phyloP scores from a whole-genome alignment of 2,113 vertebrate species.

The Tangachromis dhanisi region DNA sequence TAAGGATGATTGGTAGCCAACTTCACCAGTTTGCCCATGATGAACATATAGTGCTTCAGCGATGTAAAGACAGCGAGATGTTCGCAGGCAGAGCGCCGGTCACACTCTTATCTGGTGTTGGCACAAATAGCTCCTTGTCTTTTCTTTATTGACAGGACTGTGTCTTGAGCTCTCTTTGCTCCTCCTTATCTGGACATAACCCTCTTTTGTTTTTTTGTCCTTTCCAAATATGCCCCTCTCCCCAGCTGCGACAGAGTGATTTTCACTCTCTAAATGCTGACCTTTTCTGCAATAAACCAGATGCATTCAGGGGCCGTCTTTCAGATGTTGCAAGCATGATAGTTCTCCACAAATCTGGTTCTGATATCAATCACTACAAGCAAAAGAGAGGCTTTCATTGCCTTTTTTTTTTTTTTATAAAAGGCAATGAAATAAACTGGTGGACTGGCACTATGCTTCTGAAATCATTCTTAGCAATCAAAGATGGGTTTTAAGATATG shows the following conservation, averaged over 20 bases:
- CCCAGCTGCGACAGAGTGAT: constrained; percentile 62
- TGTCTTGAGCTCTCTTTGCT: background rate
- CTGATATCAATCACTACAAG: constrained; percentile 41
- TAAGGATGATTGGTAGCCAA: constrained; percentile 43
- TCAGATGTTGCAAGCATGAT: constrained; percentile 53
- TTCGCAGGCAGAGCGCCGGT: background rate
- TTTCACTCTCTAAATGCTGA: constrained; percentile 58
- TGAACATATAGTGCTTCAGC: background rate
- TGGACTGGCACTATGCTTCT: background rate
- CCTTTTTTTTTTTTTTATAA: background rate
- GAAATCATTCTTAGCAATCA: constrained; percentile 26
- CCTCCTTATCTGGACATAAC: background rate
- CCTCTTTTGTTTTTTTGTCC: background rate
- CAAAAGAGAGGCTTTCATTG: background rate
- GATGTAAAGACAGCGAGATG: constrained; percentile 4
- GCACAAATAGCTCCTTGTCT: background rate
- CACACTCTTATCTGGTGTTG: constrained; percentile 7
- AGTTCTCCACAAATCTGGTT: constrained; percentile 45
- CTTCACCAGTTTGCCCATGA: constrained; percentile 28
- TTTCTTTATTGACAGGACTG: background rate
- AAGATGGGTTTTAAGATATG: constrained; percentile 18
- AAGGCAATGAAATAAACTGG: constrained; percentile 5
- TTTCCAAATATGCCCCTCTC: constrained; percentile 4
- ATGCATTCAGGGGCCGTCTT: constrained; percentile 28
- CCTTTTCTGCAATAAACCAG: constrained; percentile 65